Evolutionary conservation across 2,888 invertebrate species (phyloP), one percentile per base, ranked within the genome.

Genomic region (Automeris io): DNA sequence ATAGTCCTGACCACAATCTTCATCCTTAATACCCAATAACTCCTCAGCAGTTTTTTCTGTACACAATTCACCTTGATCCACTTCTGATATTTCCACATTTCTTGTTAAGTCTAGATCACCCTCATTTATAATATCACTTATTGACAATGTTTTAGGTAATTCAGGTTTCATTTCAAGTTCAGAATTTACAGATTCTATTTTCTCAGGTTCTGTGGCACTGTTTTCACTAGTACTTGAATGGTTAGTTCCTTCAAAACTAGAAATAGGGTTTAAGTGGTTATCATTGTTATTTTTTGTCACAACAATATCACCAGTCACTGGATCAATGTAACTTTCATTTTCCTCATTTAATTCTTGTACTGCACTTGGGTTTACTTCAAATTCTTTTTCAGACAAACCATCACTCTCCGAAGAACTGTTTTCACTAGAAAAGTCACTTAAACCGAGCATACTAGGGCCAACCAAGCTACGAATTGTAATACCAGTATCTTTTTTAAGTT

Each of bases 401-500:
- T 87, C 87, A 76, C 83, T 86, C 32, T 83, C 85, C 37, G 76
- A 72, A 46, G 74, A 61, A 61, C 70, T 74, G 26, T 75, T 75
- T 42, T 82, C 82, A 76, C 86, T 86, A 51, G 86, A 77, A 61
- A 70, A 79, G 44, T 86, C 87, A 75, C 79, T 80, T 59, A 86
- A 62, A 43, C 87, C 87, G 70, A 87, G 70, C 43, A 87, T 61
- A 57, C 83, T 79, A 49, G 80, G 80, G 44, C 87, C 87, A 44
- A 81, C 81, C 64, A 87, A 71, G 49, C 87, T 81, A 45, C 81
- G 77, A 47, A 87, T 87, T 40, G 71, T 69, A 51, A 87, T 79
- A 46, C 87, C 87, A 47, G 87, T 86, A 64, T 87, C 87, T 57
- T 87, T 75, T 61, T 87, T 87, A 12, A 87, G 71, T 64, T 82